Evolutionary conservation across 2,113 vertebrate genomes (phyloP).

Genomic region (Pimephales promelas): DNA sequence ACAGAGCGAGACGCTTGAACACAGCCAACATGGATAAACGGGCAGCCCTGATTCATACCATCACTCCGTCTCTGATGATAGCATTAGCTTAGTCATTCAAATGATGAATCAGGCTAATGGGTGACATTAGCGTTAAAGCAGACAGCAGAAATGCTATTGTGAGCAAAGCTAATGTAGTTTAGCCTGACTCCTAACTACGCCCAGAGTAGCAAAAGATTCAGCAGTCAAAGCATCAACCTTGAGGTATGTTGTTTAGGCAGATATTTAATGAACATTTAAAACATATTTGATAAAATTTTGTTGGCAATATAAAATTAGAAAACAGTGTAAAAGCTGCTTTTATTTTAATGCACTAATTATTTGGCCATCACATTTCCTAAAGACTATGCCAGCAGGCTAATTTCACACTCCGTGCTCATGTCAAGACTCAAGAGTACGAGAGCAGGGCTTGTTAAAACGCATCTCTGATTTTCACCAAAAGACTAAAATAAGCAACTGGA

Average conservation of each 20-base stretch:
- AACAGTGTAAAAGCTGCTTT: background rate
- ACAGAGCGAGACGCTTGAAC: background rate
- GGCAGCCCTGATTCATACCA: slow-evolving; percentile 31
- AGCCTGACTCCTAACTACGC: background rate
- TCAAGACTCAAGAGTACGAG: background rate
- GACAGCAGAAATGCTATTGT: slow-evolving; percentile 19
- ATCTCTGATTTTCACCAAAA: background rate
- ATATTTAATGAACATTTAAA: background rate
- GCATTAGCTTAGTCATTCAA: slow-evolving; percentile 40
- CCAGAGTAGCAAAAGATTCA: background rate
- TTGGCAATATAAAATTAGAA: background rate
- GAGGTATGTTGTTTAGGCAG: background rate
- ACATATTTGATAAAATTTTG: background rate
- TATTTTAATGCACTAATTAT: slow-evolving; percentile 18
- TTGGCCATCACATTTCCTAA: background rate
- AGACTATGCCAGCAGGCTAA: background rate
- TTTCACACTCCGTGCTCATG: slow-evolving; percentile 11
- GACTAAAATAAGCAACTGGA: background rate
- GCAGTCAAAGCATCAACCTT: background rate
- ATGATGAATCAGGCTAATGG: slow-evolving; percentile 46
- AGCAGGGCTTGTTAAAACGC: background rate
- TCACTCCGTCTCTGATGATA: slow-evolving; percentile 3
- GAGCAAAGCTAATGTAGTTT: slow-evolving; percentile 28
- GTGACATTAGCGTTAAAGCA: slow-evolving; percentile 38
- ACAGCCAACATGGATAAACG: slow-evolving; percentile 26